These are phyloP conservation scores for Dinomys branickii DNA, from an alignment of 2,113 vertebrate species.

Conservation along the genomic window DNA sequence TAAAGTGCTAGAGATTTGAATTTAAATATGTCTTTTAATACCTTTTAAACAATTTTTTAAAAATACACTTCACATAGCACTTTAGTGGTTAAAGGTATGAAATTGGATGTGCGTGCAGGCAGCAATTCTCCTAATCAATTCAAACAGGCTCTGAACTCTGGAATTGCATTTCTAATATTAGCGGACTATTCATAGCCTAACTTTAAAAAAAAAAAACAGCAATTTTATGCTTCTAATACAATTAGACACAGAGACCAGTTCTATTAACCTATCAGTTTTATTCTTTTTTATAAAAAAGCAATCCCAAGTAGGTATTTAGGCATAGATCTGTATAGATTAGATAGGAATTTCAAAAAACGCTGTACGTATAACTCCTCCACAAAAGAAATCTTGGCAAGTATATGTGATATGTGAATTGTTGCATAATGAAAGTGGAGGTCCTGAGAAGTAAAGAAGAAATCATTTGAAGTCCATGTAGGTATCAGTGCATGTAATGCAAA, in stretches of 20 bases:
- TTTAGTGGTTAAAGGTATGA: constrained; percentile 43
- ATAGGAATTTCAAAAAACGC: constrained; percentile 46
- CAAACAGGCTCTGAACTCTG: constrained; percentile 44
- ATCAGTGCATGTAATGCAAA: neutral
- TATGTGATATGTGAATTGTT: too few relatives aligned
- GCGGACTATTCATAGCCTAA: constrained; percentile 6
- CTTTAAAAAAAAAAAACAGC: constrained; percentile 42
- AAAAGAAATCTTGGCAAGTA: constrained; percentile 40
- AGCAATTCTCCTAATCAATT: neutral
- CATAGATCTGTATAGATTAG: neutral
- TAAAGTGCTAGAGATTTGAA: constrained; percentile 42
- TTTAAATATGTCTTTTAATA: constrained; percentile 18
- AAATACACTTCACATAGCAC: neutral
- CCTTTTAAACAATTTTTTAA: constrained; percentile 12
- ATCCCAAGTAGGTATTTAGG: neutral
- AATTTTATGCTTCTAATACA: constrained; percentile 42
- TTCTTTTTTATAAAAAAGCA: constrained; percentile 62
- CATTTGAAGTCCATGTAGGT: neutral
- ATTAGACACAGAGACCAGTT: neutral
- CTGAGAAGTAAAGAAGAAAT: neutral
- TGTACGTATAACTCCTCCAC: constrained; percentile 24
- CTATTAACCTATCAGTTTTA: constrained; percentile 32
- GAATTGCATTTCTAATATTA: constrained; percentile 51
- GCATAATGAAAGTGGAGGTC: neutral
- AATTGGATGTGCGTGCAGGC: constrained; percentile 28